phyloP scores from a whole-genome alignment of 2,797 vertebrate genomes.

The Cossypha niveicapilla region DNA sequence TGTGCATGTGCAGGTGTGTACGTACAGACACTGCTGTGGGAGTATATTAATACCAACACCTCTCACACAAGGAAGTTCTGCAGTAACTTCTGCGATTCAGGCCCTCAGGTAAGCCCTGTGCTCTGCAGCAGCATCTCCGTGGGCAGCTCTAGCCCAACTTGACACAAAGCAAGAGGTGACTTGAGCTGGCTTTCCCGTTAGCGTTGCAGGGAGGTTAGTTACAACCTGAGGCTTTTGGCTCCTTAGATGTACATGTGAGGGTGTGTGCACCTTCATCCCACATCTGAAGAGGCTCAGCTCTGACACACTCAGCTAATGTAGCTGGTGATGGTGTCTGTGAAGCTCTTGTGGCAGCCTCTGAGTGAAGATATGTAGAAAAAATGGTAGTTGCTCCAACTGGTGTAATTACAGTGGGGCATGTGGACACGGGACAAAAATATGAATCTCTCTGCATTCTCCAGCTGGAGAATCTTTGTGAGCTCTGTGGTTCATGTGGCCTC shows the following conservation, averaged over 20 bases:
- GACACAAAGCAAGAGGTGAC: background rate
- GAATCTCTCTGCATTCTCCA: background rate
- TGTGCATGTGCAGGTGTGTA: fast-evolving
- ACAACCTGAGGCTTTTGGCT: background rate
- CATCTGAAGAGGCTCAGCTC: background rate
- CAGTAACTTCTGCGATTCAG: too few relatives aligned
- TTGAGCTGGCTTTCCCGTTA: background rate
- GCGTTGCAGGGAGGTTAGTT: background rate
- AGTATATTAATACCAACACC: background rate
- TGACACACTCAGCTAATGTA: background rate
- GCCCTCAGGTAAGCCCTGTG: background rate
- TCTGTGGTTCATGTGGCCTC: background rate
- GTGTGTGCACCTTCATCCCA: background rate
- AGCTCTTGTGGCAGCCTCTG: background rate
- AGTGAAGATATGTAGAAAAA: background rate
- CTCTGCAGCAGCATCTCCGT: background rate
- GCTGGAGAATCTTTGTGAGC: background rate
- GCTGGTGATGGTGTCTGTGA: background rate
- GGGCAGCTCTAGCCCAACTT: too few relatives aligned
- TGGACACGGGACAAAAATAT: fast-evolving
- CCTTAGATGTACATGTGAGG: background rate
- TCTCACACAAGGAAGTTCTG: fast-evolving
- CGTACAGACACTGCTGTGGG: fast-evolving
- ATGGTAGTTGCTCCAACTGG: background rate
- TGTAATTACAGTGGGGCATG: background rate